Percentiles rank a stretch among this genome's conserved stretches.
Conservation (phyloP, 1,140 invertebrate genomes). For the Orchestia grillus region DNA sequence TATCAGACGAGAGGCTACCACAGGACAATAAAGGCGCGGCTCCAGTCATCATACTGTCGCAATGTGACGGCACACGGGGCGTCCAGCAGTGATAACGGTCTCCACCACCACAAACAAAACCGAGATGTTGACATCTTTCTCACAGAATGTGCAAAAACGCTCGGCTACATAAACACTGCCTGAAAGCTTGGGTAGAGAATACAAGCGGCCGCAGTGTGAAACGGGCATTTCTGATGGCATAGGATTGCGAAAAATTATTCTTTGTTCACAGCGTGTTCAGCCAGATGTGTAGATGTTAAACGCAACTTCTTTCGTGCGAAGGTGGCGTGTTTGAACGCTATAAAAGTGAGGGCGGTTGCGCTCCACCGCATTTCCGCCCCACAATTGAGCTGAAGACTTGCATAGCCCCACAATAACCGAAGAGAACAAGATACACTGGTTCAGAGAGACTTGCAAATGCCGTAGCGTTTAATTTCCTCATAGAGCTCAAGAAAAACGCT, state of each 20-base stretch:
- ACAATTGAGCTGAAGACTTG: background rate
- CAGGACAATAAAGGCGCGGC: background rate
- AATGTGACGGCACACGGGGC: background rate
- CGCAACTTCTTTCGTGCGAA: background rate
- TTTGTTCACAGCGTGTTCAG: background rate
- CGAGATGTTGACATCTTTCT: background rate
- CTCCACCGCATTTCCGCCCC: background rate
- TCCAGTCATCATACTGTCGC: background rate
- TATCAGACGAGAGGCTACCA: background rate
- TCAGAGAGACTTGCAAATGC: background rate
- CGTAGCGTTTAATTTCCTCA: background rate
- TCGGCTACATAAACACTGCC: background rate
- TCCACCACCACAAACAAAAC: background rate
- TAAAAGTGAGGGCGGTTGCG: background rate
- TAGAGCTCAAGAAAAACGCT: background rate
- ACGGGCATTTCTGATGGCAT: background rate
- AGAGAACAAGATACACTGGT: background rate
- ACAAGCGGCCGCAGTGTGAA: background rate
- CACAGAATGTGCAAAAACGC: background rate
- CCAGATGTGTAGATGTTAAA: background rate
- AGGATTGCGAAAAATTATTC: background rate
- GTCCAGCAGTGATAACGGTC: background rate
- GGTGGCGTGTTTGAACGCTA: background rate
- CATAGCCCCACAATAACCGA: background rate
- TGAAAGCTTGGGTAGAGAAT: background rate